Evolutionary conservation across 53 echinoderm and acorn worm genomes (phyloP), one percentile per base, ranked within the genome.

Genomic region (Hippasteria phrygiana): DNA sequence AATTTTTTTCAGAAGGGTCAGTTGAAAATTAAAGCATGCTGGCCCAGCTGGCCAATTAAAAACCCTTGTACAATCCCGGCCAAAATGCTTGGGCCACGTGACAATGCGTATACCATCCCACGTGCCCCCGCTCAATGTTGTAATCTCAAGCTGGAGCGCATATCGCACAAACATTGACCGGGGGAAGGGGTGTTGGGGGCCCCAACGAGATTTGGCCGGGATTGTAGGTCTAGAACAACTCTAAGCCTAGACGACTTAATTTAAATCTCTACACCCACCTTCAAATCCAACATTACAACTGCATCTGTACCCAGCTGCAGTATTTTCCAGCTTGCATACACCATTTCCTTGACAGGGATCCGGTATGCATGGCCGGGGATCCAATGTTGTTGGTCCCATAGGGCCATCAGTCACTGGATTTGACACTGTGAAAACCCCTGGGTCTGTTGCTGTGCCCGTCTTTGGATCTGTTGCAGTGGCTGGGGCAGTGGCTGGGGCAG

Each of bases 231-330:
- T 20, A 56, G 6, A 22, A 20, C 24, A 22, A 56, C n/a, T n/a
- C n/a, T n/a, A n/a, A 20, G 11, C 59, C 59, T 56, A 56, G 4
- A 56, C 6, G 11, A 5, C 11, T 45, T 11, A 7, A 45, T 45
- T 45, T 45, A 81, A 38, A 54, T 22, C 16, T 43, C 1, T 28
- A 34, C 13, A 66, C 47, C 75, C 59, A 96, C 96, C 96, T 17
- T 71, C 64, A 47, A 89, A 96, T 20, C 87, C 93, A 20, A 17
- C 17, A 20, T 85, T 33, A 77, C 96, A 96, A 31, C 89, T 91
- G 72, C 96, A 96, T 53, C 22, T 42, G 79, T 73, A 96, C 2
- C 96, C 96, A 14, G 84, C 69, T 2, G 91, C 89, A 27, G 93
- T 88, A 70, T 87, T 87, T 12, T 53, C 88, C 32, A 91, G 87